These are phyloP conservation scores for Cydia pomonella DNA, from an alignment of 1,140 invertebrate genomes.

Conservation along the genomic window DNA sequence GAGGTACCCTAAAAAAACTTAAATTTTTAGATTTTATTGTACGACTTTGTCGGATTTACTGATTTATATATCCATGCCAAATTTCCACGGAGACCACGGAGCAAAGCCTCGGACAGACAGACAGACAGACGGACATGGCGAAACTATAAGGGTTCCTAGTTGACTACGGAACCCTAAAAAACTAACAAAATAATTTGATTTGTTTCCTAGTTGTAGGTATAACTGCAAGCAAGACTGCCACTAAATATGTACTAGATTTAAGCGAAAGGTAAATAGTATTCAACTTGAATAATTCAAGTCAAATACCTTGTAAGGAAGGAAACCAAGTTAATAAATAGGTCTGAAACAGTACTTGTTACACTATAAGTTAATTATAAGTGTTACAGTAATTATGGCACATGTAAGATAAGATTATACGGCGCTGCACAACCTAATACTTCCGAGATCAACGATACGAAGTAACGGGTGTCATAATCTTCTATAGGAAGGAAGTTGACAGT, in stretches of 20 bases:
- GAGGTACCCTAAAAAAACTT: no score
- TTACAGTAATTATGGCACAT: not conserved
- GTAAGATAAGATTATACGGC: conserved; percentile 20
- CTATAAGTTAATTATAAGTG: not conserved
- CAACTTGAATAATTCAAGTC: no score
- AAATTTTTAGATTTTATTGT: no score
- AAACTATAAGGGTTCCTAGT: no score
- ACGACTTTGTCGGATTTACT: no score
- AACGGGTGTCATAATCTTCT: not conserved
- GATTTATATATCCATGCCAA: no score
- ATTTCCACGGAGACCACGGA: no score
- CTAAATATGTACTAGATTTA: not conserved
- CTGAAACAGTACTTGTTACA: conserved; percentile 7
- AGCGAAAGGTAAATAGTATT: not conserved
- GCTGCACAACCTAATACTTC: conserved; percentile 12
- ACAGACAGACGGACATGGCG: no score
- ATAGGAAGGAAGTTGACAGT: conserved; percentile 9
- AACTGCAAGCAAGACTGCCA: not conserved
- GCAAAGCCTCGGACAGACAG: no score
- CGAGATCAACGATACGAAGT: conserved; percentile 18
- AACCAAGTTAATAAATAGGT: conserved; percentile 9
- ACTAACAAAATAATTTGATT: no score
- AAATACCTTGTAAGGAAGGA: not conserved
- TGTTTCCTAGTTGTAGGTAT: no score
- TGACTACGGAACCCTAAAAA: no score